Evolutionary conservation across 2,797 vertebrate genomes (phyloP).

Genomic region (Dicrostonyx torquatus): DNA sequence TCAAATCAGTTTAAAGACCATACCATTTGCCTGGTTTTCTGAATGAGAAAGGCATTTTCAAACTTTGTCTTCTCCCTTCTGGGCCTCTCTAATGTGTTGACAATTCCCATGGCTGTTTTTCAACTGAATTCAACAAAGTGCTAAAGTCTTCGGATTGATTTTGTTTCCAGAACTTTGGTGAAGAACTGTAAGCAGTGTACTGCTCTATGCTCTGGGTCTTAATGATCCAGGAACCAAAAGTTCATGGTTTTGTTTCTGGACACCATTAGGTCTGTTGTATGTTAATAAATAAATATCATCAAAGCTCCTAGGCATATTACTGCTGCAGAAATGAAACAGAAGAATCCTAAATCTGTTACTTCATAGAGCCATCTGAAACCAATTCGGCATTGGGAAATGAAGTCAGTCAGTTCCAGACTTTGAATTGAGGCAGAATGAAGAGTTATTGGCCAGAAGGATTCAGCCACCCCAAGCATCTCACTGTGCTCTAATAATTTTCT

Average conservation of each 20-base stretch:
- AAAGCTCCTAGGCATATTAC: background rate
- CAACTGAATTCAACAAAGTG: slow-evolving; percentile 14
- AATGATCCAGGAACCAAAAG: background rate
- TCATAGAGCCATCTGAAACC: slow-evolving; percentile 72
- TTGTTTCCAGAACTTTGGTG: slow-evolving; percentile 22
- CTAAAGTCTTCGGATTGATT: slow-evolving; percentile 1
- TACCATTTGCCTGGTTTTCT: background rate
- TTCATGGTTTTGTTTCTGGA: slow-evolving; percentile 18
- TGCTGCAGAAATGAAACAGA: slow-evolving; percentile 28
- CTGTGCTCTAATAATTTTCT: slow-evolving; percentile 9
- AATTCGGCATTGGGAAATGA: slow-evolving; percentile 76
- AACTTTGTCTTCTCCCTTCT: background rate
- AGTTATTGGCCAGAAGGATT: slow-evolving; percentile 20
- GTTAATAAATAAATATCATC: slow-evolving; percentile 4
- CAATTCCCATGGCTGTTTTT: background rate
- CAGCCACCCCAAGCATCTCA: slow-evolving; percentile 31
- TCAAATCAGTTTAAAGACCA: background rate
- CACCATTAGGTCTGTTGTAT: background rate
- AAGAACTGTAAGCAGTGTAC: background rate
- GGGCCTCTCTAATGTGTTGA: background rate
- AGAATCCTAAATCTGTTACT: slow-evolving; percentile 70
- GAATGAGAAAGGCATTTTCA: background rate
- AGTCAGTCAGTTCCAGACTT: slow-evolving; percentile 76
- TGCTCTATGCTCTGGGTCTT: background rate
- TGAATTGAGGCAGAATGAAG: slow-evolving; percentile 65